These are phyloP conservation scores for Scelioninae gen. 1 DNA, from an alignment of 2,888 invertebrate genomes.

Conservation along the genomic window DNA sequence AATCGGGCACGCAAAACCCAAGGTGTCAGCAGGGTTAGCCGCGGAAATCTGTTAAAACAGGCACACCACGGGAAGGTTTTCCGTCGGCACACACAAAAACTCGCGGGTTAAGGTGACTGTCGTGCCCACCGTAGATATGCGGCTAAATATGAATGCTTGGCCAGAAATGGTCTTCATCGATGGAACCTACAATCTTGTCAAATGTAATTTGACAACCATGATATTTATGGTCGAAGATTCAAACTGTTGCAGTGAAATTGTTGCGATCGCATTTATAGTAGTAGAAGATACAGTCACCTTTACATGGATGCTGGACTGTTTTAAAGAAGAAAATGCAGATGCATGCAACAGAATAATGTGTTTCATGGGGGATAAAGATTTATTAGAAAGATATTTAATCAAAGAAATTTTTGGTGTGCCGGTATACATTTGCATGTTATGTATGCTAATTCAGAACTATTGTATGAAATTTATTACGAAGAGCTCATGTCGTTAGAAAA, in stretches of 20 bases:
- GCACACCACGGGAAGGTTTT: no score
- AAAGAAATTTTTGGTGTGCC: constrained; percentile 11
- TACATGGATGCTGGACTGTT: constrained; percentile 35
- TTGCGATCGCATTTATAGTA: constrained; percentile 48
- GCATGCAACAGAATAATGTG: neutral
- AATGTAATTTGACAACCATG: constrained; percentile 32
- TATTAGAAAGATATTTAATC: constrained; percentile 12
- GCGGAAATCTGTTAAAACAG: no score
- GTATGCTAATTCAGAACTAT: neutral
- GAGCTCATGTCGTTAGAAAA: neutral
- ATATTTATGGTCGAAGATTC: constrained; percentile 53
- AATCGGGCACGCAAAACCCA: no score
- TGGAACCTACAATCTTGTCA: constrained; percentile 60
- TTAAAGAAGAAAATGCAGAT: constrained; percentile 31
- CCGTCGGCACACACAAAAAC: no score
- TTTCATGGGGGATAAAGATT: constrained; percentile 36
- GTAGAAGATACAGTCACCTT: constrained; percentile 61
- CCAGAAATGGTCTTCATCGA: constrained; percentile 65
- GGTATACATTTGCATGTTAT: constrained; percentile 51
- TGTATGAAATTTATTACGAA: neutral
- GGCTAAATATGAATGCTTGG: no score
- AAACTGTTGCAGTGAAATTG: constrained; percentile 51
- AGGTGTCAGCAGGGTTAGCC: no score
- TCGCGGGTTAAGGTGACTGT: no score
- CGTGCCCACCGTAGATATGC: no score